These are phyloP conservation scores for Lamellibrachia luymesi DNA, from an alignment of 1,140 invertebrate genomes.

Conservation along the genomic window DNA sequence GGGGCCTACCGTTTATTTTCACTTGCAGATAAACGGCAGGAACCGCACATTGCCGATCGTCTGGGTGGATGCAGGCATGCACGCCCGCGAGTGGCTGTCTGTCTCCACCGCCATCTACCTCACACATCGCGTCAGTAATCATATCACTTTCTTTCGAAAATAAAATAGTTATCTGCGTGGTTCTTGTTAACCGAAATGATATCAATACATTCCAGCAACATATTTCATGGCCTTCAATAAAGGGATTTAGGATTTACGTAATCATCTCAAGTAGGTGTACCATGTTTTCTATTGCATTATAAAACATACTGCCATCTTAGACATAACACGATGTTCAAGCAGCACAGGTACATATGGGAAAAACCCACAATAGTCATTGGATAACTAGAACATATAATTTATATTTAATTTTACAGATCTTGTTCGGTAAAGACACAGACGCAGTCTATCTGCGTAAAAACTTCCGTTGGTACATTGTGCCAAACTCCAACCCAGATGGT, in stretches of 20 bases:
- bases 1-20: neutral
- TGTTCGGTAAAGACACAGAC: constrained; percentile 10
- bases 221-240: no score
- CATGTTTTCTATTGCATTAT: no score
- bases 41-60: constrained; percentile 26
- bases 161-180: no score
- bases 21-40: neutral
- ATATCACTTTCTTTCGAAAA: neutral
- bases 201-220: no score
- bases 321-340: no score
- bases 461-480: constrained; percentile 25
- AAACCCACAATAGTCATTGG: no score
- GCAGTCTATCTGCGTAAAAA: constrained; percentile 18
- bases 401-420: neutral
- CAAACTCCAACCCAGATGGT: constrained; percentile 27
- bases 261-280: no score
- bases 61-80: constrained; percentile 48
- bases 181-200: no score
- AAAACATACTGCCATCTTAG: no score
- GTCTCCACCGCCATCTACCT: constrained; percentile 55
- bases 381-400: no score
- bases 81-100: constrained; percentile 58
- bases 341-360: no score
- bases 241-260: no score
- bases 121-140: constrained; percentile 41